Evolutionary conservation across 2,888 invertebrate genomes (phyloP).

Genomic region (Drosophila colorata): DNA sequence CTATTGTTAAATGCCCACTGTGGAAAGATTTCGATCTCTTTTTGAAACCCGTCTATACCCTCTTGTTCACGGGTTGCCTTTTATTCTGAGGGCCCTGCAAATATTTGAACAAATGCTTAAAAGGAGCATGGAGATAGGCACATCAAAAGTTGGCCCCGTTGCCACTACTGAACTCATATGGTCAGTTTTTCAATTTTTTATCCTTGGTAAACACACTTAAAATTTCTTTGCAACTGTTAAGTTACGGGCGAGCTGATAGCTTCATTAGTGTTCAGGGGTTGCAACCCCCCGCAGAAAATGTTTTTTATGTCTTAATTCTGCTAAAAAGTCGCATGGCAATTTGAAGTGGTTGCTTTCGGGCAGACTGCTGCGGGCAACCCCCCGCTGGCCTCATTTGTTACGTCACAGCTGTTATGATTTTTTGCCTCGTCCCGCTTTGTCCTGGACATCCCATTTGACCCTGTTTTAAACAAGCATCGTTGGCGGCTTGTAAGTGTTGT

Average conservation of each 20-base stretch:
- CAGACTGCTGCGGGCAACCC: constrained; percentile 40
- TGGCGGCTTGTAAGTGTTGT: constrained; percentile 57
- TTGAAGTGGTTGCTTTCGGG: constrained; percentile 67
- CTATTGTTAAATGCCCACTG: constrained; percentile 17
- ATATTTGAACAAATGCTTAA: constrained; percentile 73
- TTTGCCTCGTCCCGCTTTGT: constrained; percentile 12
- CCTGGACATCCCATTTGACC: constrained; percentile 10
- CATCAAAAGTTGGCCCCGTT: constrained; percentile 51
- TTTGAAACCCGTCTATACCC: constrained; percentile 24
- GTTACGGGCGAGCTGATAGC: constrained; percentile 66
- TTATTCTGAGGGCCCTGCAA: constrained; percentile 52
- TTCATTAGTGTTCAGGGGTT: constrained; percentile 68
- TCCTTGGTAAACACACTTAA: constrained; percentile 58
- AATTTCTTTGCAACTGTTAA: constrained; percentile 60
- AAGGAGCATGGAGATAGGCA: background rate
- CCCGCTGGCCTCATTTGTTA: constrained; percentile 67
- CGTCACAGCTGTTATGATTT: constrained; percentile 76
- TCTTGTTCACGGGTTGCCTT: constrained; percentile 20
- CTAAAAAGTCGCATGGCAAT: constrained; percentile 54
- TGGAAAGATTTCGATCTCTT: constrained; percentile 13
- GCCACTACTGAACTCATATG: constrained; percentile 57
- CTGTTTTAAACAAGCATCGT: constrained; percentile 21
- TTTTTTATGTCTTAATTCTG: constrained; percentile 75
- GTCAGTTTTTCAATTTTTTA: constrained; percentile 66
- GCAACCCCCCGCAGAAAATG: constrained; percentile 38